phyloP scores from a whole-genome alignment of 2,113 vertebrate species.

The Columbina picui region DNA sequence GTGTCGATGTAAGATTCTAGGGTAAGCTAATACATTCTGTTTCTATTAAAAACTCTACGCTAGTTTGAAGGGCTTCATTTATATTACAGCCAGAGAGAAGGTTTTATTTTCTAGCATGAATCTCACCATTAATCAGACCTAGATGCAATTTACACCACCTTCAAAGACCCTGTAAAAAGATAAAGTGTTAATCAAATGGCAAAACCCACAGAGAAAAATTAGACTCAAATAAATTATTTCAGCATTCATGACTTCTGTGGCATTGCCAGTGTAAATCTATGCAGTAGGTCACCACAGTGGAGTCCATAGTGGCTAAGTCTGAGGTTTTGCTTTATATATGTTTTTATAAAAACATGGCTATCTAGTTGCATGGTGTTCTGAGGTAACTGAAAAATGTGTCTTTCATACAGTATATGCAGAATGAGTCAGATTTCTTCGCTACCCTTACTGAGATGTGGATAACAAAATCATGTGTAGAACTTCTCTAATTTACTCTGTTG shows the following conservation, averaged over 20 bases:
- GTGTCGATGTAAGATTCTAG: neutral
- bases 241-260: conserved; percentile 42
- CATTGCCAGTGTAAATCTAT: conserved; percentile 63
- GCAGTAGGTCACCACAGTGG: conserved; percentile 44
- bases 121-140: conserved; percentile 46
- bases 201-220: conserved; percentile 52
- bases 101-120: conserved; percentile 31
- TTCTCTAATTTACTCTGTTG: neutral
- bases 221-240: conserved; percentile 62
- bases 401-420: neutral
- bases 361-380: neutral
- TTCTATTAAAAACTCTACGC: neutral
- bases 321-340: conserved; percentile 2
- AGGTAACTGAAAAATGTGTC: neutral
- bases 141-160: conserved; percentile 37
- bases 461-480: neutral
- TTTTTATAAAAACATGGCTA: neutral
- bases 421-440: neutral
- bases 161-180: conserved; percentile 48
- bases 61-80: conserved; percentile 28
- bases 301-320: conserved; percentile 20
- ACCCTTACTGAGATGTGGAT: neutral
- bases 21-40: neutral
- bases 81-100: neutral
- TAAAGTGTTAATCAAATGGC: conserved; percentile 55